Evolutionary conservation across 2,888 invertebrate species (phyloP).

Genomic region (Ischnura elegans): DNA sequence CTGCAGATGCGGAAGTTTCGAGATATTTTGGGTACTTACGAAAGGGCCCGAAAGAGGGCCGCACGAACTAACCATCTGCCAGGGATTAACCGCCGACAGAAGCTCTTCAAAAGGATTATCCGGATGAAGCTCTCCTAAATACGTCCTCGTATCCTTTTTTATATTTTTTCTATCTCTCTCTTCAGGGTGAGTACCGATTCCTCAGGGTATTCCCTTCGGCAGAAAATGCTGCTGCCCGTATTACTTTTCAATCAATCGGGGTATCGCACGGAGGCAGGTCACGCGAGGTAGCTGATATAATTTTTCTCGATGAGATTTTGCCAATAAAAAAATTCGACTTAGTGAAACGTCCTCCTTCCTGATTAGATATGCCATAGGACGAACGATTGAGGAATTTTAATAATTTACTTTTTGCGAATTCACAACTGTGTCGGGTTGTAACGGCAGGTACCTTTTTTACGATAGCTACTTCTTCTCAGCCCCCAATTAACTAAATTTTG

Average conservation of each 20-base stretch:
- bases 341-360: no score
- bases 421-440: no score
- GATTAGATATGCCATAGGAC: no score
- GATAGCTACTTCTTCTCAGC: no score
- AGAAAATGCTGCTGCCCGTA: neutral
- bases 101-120: conserved; percentile 24
- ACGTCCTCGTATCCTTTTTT: neutral
- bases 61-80: neutral
- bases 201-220: neutral
- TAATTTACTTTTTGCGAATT: no score
- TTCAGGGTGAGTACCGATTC: neutral
- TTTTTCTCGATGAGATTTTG: neutral
- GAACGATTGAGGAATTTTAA: no score
- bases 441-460: no score
- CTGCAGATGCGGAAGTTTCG: neutral
- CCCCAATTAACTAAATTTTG: no score
- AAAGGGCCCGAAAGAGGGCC: neutral
- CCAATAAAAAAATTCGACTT: no score
- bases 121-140: neutral
- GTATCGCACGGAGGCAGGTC: neutral
- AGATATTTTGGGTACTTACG: no score
- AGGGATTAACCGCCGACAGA: neutral
- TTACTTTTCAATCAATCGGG: neutral
- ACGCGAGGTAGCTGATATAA: neutral
- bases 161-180: no score